Conservation (phyloP, 2,888 invertebrate species). For the Schrankia costaestrigalis region DNA sequence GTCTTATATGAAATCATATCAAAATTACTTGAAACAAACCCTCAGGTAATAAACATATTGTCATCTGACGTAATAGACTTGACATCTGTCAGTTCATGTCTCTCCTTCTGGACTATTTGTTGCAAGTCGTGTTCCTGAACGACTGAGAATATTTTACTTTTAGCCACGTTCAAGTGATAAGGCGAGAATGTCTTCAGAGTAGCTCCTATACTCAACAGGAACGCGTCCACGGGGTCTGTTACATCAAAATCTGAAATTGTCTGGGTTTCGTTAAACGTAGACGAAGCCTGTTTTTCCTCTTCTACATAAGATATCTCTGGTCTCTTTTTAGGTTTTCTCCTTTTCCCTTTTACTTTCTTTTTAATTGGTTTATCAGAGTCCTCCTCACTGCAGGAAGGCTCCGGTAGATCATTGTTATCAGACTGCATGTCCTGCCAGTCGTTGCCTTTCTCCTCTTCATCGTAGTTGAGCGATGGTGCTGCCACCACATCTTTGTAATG, state of each 20-base stretch:
- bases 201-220: conserved; percentile 64
- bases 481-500: conserved; percentile 56
- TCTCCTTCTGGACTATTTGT: conserved; percentile 62
- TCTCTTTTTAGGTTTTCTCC: conserved; percentile 18
- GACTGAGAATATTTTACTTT: conserved; percentile 69
- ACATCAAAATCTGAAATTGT: conserved; percentile 48
- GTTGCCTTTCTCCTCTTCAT: conserved; percentile 25
- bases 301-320: conserved; percentile 11
- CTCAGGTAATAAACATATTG: no score
- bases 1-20: no score
- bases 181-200: conserved; percentile 67
- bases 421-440: conserved; percentile 19
- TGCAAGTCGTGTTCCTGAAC: conserved; percentile 73
- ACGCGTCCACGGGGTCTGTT: conserved; percentile 65
- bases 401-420: conserved; percentile 1
- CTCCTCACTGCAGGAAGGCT: conserved; percentile 32
- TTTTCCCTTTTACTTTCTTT: conserved; percentile 24
- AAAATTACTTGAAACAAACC: no score
- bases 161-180: conserved; percentile 70
- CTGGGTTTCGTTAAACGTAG: conserved; percentile 35
- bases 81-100: conserved; percentile 38
- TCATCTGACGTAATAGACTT: conserved; percentile 35
- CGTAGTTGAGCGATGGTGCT: conserved; percentile 23
- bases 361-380: conserved; percentile 38
- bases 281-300: conserved; percentile 33